Conservation (phyloP, 2,797 vertebrate genomes). For the Neoniphon sammara region DNA sequence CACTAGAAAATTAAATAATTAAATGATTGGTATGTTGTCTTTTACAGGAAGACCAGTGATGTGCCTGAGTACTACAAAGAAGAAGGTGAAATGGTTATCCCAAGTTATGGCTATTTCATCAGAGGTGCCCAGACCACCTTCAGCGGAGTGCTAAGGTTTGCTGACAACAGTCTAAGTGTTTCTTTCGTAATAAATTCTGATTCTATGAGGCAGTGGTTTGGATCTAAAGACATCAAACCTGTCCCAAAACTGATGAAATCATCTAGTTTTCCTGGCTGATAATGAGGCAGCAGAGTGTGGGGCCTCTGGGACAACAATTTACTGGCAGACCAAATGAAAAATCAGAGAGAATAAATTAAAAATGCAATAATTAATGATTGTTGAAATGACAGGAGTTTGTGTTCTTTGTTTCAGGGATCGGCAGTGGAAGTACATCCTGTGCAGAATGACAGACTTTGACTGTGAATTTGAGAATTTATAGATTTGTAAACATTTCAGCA, state of each 20-base stretch:
- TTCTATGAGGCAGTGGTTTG: slow-evolving; percentile 5
- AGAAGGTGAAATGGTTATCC: slow-evolving; percentile 92
- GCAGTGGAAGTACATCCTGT: slow-evolving; percentile 98
- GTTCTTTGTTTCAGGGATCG: slow-evolving; percentile 88
- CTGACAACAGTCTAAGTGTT: slow-evolving; percentile 20
- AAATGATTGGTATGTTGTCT: not conserved
- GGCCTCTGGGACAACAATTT: slow-evolving; percentile 1
- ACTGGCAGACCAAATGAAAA: slow-evolving; percentile 13
- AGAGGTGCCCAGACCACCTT: slow-evolving; percentile 96
- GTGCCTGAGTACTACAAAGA: slow-evolving; percentile 88
- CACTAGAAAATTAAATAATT: not conserved
- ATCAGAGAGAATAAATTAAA: not conserved
- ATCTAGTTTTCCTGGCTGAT: not conserved
- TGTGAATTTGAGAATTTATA: slow-evolving; percentile 93
- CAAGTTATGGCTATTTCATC: slow-evolving; percentile 92
- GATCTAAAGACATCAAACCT: not conserved
- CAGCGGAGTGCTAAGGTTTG: slow-evolving; percentile 94
- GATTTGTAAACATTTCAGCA: slow-evolving; percentile 40
- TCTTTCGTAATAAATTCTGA: slow-evolving; percentile 11
- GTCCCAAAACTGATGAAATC: slow-evolving; percentile 15
- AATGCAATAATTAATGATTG: not conserved
- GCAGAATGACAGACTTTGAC: slow-evolving; percentile 95
- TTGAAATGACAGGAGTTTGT: slow-evolving; percentile 46
- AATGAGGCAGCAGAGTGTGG: not conserved
- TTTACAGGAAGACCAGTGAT: slow-evolving; percentile 90